Conservation (phyloP, 2,113 vertebrate species). For the Casuarius casuarius region DNA sequence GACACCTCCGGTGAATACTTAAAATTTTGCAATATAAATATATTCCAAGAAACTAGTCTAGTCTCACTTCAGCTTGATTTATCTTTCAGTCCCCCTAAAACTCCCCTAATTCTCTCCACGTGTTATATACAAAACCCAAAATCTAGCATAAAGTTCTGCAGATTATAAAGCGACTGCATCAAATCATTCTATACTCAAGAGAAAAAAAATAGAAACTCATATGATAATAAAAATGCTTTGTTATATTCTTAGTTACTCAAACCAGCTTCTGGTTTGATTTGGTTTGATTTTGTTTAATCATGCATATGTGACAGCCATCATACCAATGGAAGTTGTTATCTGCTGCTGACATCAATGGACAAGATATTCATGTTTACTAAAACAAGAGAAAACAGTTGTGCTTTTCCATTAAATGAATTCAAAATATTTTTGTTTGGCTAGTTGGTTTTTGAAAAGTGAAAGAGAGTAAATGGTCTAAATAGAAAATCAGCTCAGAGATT, state of each 20-base stretch:
- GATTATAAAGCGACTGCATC: not conserved
- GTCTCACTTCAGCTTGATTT: not conserved
- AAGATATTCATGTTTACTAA: not conserved
- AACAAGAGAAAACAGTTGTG: not conserved
- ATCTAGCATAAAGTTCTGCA: not conserved
- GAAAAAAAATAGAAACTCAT: not conserved
- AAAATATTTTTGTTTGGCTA: not conserved
- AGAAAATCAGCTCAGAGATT: not conserved
- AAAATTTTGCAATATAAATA: not conserved
- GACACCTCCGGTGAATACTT: not conserved
- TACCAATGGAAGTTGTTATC: not conserved
- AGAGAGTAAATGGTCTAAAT: not conserved
- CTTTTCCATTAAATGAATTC: not conserved
- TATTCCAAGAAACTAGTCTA: not conserved
- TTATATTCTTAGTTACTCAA: not conserved
- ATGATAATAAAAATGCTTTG: not conserved
- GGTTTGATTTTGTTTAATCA: not conserved
- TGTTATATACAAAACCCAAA: not conserved
- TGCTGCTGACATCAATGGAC: not conserved
- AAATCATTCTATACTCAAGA: not conserved
- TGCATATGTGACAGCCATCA: not conserved
- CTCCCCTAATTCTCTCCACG: not conserved
- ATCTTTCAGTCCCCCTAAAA: not conserved
- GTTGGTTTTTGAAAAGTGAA: not conserved
- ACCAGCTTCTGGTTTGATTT: not conserved